phyloP scores from a whole-genome alignment of 2,888 invertebrate species.

The Epirrhoe alternata region DNA sequence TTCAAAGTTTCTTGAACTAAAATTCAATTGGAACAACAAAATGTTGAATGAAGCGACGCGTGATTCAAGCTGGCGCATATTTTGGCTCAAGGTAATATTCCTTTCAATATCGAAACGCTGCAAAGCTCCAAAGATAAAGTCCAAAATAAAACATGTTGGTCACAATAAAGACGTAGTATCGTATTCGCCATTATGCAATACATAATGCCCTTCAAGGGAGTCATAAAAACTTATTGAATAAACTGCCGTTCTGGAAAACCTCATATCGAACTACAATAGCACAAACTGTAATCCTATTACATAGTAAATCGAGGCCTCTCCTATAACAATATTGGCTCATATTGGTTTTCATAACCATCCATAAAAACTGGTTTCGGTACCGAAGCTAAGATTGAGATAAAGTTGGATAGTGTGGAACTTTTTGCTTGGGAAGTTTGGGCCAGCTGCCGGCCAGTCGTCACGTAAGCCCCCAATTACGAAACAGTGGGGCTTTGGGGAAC shows the following conservation, averaged over 20 bases:
- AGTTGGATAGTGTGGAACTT: slow-evolving; percentile 74
- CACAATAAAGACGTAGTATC: neutral
- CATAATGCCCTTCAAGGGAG: slow-evolving; percentile 5
- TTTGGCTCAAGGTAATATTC: too few species aligned
- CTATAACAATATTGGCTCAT: slow-evolving; percentile 61
- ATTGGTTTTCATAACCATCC: slow-evolving; percentile 64
- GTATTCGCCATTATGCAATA: slow-evolving; percentile 3
- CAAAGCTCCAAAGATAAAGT: neutral
- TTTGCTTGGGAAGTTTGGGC: slow-evolving; percentile 71
- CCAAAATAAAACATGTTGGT: neutral
- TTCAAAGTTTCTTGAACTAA: too few species aligned
- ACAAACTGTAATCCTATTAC: slow-evolving; percentile 50
- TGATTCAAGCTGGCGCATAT: too few species aligned
- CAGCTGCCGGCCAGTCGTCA: slow-evolving; percentile 79
- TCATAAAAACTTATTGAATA: slow-evolving; percentile 14
- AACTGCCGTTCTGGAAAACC: slow-evolving; percentile 22
- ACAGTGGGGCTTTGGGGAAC: slow-evolving; percentile 75
- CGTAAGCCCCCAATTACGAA: slow-evolving; percentile 84
- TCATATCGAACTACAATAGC: slow-evolving; percentile 49
- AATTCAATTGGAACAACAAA: too few species aligned
- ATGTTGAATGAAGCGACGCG: too few species aligned
- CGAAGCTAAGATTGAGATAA: slow-evolving; percentile 80
- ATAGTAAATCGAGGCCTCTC: slow-evolving; percentile 55
- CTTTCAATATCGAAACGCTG: neutral
- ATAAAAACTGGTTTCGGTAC: slow-evolving; percentile 65